Percentiles rank a stretch among this genome's conserved stretches.
Evolutionary conservation across 2,888 invertebrate species (phyloP).

Genomic region (Drosophila ochracea): DNA sequence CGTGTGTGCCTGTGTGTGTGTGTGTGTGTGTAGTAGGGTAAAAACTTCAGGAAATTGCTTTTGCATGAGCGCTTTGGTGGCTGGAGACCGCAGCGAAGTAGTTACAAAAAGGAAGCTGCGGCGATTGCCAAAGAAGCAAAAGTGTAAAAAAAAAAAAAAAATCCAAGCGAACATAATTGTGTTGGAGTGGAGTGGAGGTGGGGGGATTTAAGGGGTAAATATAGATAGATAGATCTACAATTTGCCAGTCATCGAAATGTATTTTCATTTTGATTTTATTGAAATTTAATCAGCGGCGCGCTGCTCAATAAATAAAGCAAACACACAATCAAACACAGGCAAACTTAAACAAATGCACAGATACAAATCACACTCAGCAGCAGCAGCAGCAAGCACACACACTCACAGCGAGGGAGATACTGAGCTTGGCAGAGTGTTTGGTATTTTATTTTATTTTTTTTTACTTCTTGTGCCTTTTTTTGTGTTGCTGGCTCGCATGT

Average conservation of each 20-base stretch:
- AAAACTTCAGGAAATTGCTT: slow-evolving; percentile 81
- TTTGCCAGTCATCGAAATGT: slow-evolving; percentile 45
- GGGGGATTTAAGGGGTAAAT: background rate
- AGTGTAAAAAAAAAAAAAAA: slow-evolving; percentile 14
- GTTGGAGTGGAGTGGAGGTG: background rate
- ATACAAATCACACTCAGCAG: slow-evolving; percentile 36
- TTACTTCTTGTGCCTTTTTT: slow-evolving; percentile 1
- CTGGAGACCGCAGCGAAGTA: slow-evolving; percentile 42
- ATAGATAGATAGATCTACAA: slow-evolving; percentile 37
- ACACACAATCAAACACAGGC: slow-evolving; percentile 46
- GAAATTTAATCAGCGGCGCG: slow-evolving; percentile 56
- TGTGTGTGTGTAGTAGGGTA: slow-evolving; percentile 41
- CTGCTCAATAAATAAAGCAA: slow-evolving; percentile 55
- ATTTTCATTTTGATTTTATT: slow-evolving; percentile 42
- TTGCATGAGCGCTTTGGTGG: slow-evolving; percentile 74
- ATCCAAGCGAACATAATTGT: slow-evolving; percentile 27
- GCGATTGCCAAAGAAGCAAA: slow-evolving; percentile 66
- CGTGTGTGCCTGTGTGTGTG: slow-evolving; percentile 35
- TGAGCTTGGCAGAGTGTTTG: slow-evolving; percentile 35
- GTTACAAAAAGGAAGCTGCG: slow-evolving; percentile 69
- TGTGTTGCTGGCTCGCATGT: slow-evolving; percentile 61
- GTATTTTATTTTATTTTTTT: slow-evolving; percentile 20
- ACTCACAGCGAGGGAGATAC: slow-evolving; percentile 6
- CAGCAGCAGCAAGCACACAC: background rate
- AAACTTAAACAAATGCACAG: slow-evolving; percentile 27